These are phyloP conservation scores for Echiichthys vipera DNA, from an alignment of 2,797 vertebrate species.

Conservation along the genomic window DNA sequence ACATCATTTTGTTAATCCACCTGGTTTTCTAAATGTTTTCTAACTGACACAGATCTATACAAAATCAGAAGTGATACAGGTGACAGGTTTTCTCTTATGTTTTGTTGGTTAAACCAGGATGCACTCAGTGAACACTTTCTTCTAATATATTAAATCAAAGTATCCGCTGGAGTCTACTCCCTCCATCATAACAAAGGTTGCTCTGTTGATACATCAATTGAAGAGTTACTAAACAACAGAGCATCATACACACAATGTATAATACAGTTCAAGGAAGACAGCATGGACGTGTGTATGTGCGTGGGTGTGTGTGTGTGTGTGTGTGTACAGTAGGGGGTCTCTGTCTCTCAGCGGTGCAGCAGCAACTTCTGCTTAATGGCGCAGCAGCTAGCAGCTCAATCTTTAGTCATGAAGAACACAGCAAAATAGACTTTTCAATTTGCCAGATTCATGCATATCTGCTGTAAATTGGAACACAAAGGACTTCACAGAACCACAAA, in stretches of 20 bases:
- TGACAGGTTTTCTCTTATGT: not conserved
- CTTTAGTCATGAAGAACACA: constrained; percentile 34
- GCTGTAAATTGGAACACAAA: not conserved
- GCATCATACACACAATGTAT: not conserved
- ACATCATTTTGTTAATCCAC: not conserved
- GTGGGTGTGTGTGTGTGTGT: not conserved
- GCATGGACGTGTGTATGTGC: not conserved
- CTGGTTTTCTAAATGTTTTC: not conserved
- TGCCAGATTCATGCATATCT: constrained; percentile 39
- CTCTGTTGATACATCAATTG: not conserved
- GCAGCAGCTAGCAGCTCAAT: constrained; percentile 25
- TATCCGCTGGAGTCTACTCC: constrained; percentile 27
- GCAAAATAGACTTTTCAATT: constrained; percentile 43
- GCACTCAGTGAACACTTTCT: not conserved
- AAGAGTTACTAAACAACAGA: constrained; percentile 9
- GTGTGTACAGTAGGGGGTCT: constrained; percentile 11
- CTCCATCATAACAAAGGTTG: constrained; percentile 4
- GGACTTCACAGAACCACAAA: not conserved
- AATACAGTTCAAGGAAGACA: not conserved
- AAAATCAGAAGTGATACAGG: not conserved
- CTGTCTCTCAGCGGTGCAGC: not conserved
- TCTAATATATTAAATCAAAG: not conserved
- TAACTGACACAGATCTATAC: not conserved
- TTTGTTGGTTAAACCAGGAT: constrained; percentile 12
- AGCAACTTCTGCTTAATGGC: constrained; percentile 22